phyloP scores from a whole-genome alignment of 2,113 vertebrate genomes.

The Brachirus orientalis region DNA sequence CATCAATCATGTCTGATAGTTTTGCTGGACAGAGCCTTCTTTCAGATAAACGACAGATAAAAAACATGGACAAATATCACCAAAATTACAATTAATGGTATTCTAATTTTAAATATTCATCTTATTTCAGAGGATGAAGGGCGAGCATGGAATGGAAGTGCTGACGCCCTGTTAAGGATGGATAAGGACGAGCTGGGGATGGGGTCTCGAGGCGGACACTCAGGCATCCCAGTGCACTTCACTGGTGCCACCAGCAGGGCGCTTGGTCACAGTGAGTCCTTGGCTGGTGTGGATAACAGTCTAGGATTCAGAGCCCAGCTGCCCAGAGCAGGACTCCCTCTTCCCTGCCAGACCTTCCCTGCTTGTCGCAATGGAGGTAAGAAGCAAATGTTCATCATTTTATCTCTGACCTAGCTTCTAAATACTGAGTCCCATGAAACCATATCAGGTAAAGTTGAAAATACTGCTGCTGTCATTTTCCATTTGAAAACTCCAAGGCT shows the following conservation, averaged over 20 bases:
- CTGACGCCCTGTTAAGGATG: constrained; percentile 78
- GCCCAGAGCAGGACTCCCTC: constrained; percentile 82
- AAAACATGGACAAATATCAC: too few relatives aligned
- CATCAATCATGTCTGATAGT: too few relatives aligned
- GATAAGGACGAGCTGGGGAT: constrained; percentile 83
- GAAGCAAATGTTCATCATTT: constrained; percentile 4
- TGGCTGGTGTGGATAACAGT: constrained; percentile 76
- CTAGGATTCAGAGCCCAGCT: constrained; percentile 82
- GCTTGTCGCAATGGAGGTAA: constrained; percentile 92
- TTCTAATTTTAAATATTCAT: constrained; percentile 16
- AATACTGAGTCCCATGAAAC: not conserved
- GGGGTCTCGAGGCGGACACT: constrained; percentile 70
- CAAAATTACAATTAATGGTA: not conserved
- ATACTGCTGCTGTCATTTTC: too few relatives aligned
- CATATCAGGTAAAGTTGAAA: too few relatives aligned
- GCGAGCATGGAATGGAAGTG: constrained; percentile 84
- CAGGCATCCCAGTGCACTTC: constrained; percentile 86
- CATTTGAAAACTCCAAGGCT: too few relatives aligned
- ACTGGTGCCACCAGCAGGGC: constrained; percentile 76
- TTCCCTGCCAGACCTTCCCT: constrained; percentile 92
- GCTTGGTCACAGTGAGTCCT: constrained; percentile 79
- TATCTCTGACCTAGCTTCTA: not conserved
- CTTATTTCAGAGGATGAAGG: constrained; percentile 81
- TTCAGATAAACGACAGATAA: too few relatives aligned
- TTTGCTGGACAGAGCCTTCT: too few relatives aligned